Conservation (phyloP, 1,140 invertebrate species). For the Heliconius hermathena region DNA sequence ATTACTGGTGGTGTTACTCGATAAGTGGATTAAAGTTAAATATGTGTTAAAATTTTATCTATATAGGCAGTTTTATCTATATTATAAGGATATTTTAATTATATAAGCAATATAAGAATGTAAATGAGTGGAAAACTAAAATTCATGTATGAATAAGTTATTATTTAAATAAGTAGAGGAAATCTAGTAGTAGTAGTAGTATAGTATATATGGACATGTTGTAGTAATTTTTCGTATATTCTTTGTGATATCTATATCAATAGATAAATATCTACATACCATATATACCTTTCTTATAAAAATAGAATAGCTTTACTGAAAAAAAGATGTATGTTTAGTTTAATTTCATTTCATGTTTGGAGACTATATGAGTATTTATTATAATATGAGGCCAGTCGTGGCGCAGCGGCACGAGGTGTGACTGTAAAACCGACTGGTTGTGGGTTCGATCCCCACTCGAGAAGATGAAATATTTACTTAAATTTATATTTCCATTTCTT, state of each 20-base stretch:
- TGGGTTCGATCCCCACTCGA: too few species aligned
- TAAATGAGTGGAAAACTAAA: neutral
- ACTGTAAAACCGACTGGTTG: too few species aligned
- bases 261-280: too few species aligned
- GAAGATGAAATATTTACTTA: too few species aligned
- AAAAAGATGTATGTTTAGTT: neutral
- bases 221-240: neutral
- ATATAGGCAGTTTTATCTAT: neutral
- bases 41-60: slow-evolving; percentile 9
- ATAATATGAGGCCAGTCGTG: too few species aligned
- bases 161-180: neutral
- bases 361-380: neutral
- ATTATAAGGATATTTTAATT: slow-evolving; percentile 6
- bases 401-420: too few species aligned
- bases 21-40: slow-evolving; percentile 9
- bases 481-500: too few species aligned
- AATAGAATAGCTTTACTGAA: neutral
- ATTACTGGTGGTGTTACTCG: neutral
- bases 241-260: too few species aligned
- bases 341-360: neutral
- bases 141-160: neutral
- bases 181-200: too few species aligned
- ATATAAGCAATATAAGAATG: neutral
- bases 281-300: neutral
- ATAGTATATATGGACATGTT: neutral